phyloP scores from a whole-genome alignment of 2,888 invertebrate species.

The Adela reaumurella region DNA sequence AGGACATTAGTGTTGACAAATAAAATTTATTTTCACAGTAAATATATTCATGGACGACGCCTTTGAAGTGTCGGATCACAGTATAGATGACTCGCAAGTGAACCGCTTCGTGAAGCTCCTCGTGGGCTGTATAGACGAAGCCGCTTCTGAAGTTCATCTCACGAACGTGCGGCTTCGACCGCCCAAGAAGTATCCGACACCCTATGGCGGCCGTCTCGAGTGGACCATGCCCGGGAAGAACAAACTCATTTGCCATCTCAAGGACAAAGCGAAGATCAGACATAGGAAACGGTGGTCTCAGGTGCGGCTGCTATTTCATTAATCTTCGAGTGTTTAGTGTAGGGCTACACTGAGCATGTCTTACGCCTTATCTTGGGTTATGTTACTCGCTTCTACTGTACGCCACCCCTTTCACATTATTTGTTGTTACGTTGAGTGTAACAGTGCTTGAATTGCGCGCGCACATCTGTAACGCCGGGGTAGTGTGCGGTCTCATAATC shows the following conservation, averaged over 20 bases:
- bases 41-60: slow-evolving; percentile 87
- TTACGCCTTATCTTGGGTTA: too few species aligned
- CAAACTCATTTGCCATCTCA: slow-evolving; percentile 80
- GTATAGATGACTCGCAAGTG: slow-evolving; percentile 68
- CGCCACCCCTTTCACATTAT: too few species aligned
- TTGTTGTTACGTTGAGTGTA: too few species aligned
- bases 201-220: slow-evolving; percentile 81
- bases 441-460: too few species aligned
- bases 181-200: slow-evolving; percentile 74
- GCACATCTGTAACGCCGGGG: too few species aligned
- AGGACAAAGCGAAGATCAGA: slow-evolving; percentile 84
- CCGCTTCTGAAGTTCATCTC: slow-evolving; percentile 68
- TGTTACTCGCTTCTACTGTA: too few species aligned
- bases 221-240: slow-evolving; percentile 85
- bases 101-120: slow-evolving; percentile 78
- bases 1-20: too few species aligned
- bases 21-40: slow-evolving; percentile 43
- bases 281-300: slow-evolving; percentile 93
- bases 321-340: too few species aligned
- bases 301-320: too few species aligned
- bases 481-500: too few species aligned
- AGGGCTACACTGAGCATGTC: too few species aligned
- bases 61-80: slow-evolving; percentile 61
- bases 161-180: slow-evolving; percentile 61
- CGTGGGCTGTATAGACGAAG: slow-evolving; percentile 68